Evolutionary conservation across 2,113 vertebrate genomes (phyloP).

Genomic region (Clarias magur): DNA sequence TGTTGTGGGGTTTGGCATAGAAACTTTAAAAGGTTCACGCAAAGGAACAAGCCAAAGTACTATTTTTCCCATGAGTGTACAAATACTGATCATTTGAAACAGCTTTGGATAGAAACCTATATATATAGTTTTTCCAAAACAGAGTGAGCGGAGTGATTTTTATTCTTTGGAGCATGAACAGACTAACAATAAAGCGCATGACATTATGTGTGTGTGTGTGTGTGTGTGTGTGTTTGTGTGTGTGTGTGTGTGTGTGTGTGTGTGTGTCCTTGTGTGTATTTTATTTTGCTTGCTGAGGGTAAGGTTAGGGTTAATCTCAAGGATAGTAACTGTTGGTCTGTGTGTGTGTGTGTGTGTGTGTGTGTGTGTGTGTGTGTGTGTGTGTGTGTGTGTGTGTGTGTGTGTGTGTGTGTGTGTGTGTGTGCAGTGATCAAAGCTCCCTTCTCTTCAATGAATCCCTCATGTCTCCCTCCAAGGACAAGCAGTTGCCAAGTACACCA

Average conservation of each 20-base stretch:
- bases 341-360: too few relatives aligned
- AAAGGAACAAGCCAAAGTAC: background rate
- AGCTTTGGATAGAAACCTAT: background rate
- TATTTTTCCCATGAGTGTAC: background rate
- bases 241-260: too few relatives aligned
- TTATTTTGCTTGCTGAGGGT: background rate
- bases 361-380: too few relatives aligned
- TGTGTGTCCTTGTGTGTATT: background rate
- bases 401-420: background rate
- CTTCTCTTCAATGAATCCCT: constrained; percentile 8
- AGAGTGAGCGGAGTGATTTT: background rate
- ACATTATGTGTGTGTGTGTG: background rate
- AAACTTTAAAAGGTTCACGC: background rate
- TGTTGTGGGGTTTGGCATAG: background rate
- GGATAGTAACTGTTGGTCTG: background rate
- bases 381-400: too few relatives aligned
- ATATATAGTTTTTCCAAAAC: background rate
- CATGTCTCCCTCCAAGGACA: constrained; percentile 29
- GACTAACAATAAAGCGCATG: background rate
- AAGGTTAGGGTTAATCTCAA: background rate
- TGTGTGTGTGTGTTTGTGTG: too few relatives aligned
- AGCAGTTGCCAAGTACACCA: constrained; percentile 11
- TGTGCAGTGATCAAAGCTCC: constrained; percentile 29
- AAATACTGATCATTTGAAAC: background rate
- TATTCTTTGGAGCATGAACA: background rate